A percentile compares a stretch with the other conserved stretches of the same genome.
phyloP scores from a whole-genome alignment of 2,113 vertebrate genomes.

The Ancistrus triradiatus region DNA sequence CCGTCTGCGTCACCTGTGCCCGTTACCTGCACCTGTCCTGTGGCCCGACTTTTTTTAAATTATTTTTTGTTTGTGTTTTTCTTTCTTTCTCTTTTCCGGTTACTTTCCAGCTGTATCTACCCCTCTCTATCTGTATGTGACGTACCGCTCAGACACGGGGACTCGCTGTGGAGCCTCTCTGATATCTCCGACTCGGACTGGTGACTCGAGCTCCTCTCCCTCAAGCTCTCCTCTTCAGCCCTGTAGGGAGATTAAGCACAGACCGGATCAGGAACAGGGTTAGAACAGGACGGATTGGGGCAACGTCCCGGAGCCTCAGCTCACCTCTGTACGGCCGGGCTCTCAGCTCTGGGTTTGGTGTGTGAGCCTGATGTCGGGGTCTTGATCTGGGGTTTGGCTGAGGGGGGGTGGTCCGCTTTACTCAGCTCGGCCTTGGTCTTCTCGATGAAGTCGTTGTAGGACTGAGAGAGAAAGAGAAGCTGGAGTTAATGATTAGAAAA shows the following conservation, averaged over 20 bases:
- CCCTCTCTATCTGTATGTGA: too few species aligned
- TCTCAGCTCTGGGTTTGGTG: conserved; percentile 72
- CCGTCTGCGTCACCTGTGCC: too few species aligned
- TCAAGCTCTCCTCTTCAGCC: conserved; percentile 72
- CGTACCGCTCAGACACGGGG: conserved; percentile 73
- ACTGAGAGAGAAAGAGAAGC: conserved; percentile 63
- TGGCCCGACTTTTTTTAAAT: too few species aligned
- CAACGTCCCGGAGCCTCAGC: too few species aligned
- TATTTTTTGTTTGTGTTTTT: too few species aligned
- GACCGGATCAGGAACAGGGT: background rate
- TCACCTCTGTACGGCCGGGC: conserved; percentile 76
- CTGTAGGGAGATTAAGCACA: conserved; percentile 52
- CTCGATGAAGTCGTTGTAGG: conserved; percentile 90
- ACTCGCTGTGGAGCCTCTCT: conserved; percentile 63
- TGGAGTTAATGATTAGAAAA: too few species aligned
- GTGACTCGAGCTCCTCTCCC: conserved; percentile 49
- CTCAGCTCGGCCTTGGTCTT: conserved; percentile 91
- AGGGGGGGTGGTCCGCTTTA: conserved; percentile 69
- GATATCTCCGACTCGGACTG: conserved; percentile 66
- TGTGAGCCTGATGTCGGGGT: conserved; percentile 67
- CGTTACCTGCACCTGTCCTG: too few species aligned
- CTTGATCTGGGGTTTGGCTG: conserved; percentile 77
- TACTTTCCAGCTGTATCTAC: too few species aligned
- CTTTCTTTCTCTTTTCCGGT: too few species aligned
- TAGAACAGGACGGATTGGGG: too few species aligned